Base-by-base conservation (phyloP, 1,140 invertebrate genomes). In the Diorhabda elongata region DNA sequence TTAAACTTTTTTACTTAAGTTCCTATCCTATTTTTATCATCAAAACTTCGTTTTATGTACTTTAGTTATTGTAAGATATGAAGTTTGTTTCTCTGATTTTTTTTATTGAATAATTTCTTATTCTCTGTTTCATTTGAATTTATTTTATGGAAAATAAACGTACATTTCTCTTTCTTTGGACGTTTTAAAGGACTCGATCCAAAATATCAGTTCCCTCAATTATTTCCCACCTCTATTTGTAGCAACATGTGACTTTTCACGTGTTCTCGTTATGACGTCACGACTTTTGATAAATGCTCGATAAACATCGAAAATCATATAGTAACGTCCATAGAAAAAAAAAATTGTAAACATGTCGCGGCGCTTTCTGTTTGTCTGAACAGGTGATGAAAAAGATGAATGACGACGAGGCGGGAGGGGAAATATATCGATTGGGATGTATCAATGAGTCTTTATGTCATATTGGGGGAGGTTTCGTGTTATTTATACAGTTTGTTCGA, bases 301-400 rank as follows among this genome's bases (percentile, higher is more conserved):
- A 71, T 71, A 74, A 74, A 76, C 71, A 76, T 71, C 68, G 68
- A 76, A 74, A 76, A 76, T 73, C 65, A 70, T 58, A 57, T 59
- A 70, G 61, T 61, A 63, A 63, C 65, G 64, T 67, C 64, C 67
- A 69, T 11, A 70, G 59, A 56, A 63, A 68, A 69, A 68, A 70
- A 69, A 58, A 26, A 26, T 8, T 52, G 47, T 59, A 68, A 70
- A 68, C 71, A 66, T 68, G 62, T 60, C 60, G 66, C 63, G 69
- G 66, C 73, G 71, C 73, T 75, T 73, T 73, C 71, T 61, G 66
- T 69, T 71, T 74, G 73, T 74, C 73, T 68, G 63, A 72, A 71
- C 73, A 74, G 73, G 73, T 74, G 73, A 71, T 70, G 71, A 73
- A 73, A 74, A 73, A 74, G 73, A 74, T 74, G 73, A 74, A 74